Percentiles rank a stretch among this genome's conserved stretches.
Evolutionary conservation across 2,797 vertebrate species (phyloP).

Genomic region (Clarias fuscus): DNA sequence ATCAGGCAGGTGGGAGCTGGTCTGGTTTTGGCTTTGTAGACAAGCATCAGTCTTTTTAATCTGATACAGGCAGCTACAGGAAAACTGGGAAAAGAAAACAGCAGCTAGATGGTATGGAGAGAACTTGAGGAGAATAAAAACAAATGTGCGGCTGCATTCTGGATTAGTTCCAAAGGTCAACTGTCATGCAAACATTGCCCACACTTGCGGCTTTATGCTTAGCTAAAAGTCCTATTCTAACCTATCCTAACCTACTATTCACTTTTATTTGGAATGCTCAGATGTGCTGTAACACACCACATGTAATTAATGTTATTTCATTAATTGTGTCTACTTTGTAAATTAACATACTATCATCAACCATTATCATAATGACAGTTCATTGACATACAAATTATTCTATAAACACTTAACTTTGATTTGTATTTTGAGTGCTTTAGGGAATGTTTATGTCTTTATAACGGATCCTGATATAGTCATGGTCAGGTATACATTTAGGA

Average conservation of each 20-base stretch:
- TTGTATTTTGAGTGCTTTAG: background rate
- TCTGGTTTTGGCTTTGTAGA: background rate
- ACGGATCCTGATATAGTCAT: background rate
- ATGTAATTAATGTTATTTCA: background rate
- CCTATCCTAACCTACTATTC: background rate
- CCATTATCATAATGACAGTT: background rate
- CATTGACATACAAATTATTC: background rate
- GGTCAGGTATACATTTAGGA: background rate
- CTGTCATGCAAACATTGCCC: background rate
- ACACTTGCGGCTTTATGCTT: background rate
- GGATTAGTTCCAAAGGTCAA: background rate
- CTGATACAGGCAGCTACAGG: background rate
- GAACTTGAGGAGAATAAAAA: background rate
- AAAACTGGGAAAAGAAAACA: background rate
- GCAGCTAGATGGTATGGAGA: background rate
- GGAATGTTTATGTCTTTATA: background rate
- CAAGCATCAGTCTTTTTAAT: conserved; percentile 3
- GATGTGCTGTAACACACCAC: background rate
- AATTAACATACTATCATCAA: background rate
- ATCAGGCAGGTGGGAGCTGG: background rate
- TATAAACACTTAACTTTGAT: background rate
- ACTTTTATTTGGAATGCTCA: background rate
- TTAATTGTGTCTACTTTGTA: background rate
- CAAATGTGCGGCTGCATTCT: background rate
- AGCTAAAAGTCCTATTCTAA: background rate